These are phyloP conservation scores for Thamnaconus septentrionalis DNA, from an alignment of 2,113 vertebrate species.

Conservation along the genomic window DNA sequence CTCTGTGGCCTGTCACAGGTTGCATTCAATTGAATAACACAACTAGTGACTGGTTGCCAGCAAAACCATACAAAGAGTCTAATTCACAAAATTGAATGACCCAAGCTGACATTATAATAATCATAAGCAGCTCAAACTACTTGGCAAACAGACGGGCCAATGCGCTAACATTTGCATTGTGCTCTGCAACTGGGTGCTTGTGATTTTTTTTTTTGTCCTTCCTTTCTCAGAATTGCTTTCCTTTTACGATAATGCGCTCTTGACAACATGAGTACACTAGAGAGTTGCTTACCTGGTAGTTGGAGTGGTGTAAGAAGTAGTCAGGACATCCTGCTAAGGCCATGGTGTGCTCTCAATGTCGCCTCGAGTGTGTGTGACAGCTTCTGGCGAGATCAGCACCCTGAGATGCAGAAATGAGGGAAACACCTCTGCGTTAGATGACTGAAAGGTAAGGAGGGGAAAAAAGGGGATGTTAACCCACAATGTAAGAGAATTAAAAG, in stretches of 20 bases:
- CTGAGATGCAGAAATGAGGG: slow-evolving; percentile 21
- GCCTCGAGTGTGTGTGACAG: slow-evolving; percentile 67
- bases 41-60: too few species aligned
- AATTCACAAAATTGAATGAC: too few species aligned
- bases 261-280: not conserved
- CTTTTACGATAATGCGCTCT: not conserved
- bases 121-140: not conserved
- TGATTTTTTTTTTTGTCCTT: too few species aligned
- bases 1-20: too few species aligned
- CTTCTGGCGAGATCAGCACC: slow-evolving; percentile 49
- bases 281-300: slow-evolving; percentile 75
- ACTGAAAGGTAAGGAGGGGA: not conserved
- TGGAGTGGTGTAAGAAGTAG: slow-evolving; percentile 84
- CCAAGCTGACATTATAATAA: not conserved
- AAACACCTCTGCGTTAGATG: slow-evolving; percentile 1
- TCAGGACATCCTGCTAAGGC: slow-evolving; percentile 90
- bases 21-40: too few species aligned
- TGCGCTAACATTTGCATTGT: not conserved
- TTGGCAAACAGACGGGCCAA: not conserved
- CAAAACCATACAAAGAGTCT: too few species aligned
- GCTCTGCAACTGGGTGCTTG: too few species aligned
- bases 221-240: too few species aligned
- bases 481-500: too few species aligned
- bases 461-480: too few species aligned
- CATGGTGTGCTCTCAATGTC: slow-evolving; percentile 70